phyloP scores from a whole-genome alignment of 2,113 vertebrate genomes.

The Eulemur rufifrons region DNA sequence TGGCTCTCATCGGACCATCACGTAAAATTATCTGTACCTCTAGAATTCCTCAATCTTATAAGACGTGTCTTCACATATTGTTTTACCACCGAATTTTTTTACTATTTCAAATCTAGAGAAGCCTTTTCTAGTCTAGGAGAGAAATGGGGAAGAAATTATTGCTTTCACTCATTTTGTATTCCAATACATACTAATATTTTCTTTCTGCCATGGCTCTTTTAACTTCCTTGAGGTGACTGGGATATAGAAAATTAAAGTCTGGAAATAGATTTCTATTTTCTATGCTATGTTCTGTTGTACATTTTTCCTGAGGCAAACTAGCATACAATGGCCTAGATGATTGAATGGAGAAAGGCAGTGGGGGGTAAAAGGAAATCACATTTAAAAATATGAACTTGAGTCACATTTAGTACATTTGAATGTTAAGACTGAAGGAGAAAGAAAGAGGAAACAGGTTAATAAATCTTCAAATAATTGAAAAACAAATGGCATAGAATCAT shows the following conservation, averaged over 20 bases:
- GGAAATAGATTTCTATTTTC: neutral
- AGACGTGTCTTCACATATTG: neutral
- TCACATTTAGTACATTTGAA: neutral
- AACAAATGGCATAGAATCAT: neutral
- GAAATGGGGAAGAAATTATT: neutral
- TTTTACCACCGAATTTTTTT: neutral
- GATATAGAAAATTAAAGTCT: constrained; percentile 14
- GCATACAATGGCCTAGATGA: neutral
- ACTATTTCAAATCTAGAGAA: neutral
- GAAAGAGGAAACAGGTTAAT: neutral
- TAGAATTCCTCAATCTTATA: neutral
- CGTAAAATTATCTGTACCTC: neutral
- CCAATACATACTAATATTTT: neutral
- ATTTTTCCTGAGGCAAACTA: neutral
- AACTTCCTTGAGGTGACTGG: neutral
- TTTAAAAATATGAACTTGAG: constrained; percentile 21
- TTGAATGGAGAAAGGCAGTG: neutral
- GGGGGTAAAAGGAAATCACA: neutral
- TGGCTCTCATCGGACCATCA: neutral
- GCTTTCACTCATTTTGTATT: neutral
- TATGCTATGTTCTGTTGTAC: neutral
- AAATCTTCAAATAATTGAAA: neutral
- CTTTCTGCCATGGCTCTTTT: neutral
- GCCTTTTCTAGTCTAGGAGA: fast-evolving
- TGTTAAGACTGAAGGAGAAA: neutral